Evolutionary conservation across 2,797 vertebrate genomes (phyloP), one percentile per base, ranked within the genome.

Genomic region (Smutsia gigantea): DNA sequence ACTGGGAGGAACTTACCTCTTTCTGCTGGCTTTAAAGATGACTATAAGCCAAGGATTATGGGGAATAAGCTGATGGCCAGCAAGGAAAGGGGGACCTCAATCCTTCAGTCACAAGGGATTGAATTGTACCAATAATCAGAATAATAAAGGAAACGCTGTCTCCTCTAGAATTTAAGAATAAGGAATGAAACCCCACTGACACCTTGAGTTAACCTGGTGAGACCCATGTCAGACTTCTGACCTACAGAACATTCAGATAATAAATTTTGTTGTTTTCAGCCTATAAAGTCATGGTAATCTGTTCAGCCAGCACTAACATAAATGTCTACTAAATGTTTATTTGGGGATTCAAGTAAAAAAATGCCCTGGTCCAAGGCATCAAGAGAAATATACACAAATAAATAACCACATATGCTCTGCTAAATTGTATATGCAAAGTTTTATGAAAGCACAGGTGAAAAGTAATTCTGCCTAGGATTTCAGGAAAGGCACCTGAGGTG

Each of bases 391-490:
- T 34, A 51, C 0, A 34, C 53, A 25, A 27, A 71, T 78, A 93
- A 51, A 74, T 74, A 77, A 75, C 37, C 29, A 34, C 46, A 72
- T 9, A 49, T 39, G 69, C 27, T 51, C 31, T n/a, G 51, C 46
- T 68, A 51, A 94, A 68, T 64, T 53, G 7, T 7, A 61, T 19
- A 77, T 42, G 17, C n/a, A 57, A 68, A 61, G n/a, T 57, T 95
- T 87, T 74, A 59, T 59, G 57, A 69, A 86, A 86, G 83, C 31
- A n/a, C 17, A 63, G 1, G 8, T 79, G 57, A 82, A 71, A 86
- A 46, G 29, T 92, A 49, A 81, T 87, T 81, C 31, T 81, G 49
- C 39, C 10, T 21, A 51, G 31, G 57, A 57, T 72, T 74, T 59
- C 12, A 49, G 10, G 19, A 77, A 90, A 53, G 10, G 4, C 9